A percentile compares a stretch with the other conserved stretches of the same genome.
These are phyloP conservation scores for Apis laboriosa DNA, from an alignment of 1,140 invertebrate genomes.

Conservation along the genomic window DNA sequence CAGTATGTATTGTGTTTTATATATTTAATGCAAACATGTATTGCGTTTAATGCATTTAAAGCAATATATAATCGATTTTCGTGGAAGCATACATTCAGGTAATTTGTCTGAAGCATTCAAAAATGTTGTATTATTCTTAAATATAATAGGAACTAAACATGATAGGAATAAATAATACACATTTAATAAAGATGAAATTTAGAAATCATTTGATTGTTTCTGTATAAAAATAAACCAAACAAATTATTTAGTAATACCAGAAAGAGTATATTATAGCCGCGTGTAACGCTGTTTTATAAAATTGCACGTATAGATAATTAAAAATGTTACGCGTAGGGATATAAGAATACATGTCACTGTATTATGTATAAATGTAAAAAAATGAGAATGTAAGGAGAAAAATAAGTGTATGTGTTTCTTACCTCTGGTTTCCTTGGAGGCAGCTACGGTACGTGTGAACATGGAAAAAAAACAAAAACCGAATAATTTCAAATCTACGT, in stretches of 20 bases:
- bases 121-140: not conserved
- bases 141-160: not conserved
- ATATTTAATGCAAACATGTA: slow-evolving; percentile 38
- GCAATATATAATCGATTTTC: slow-evolving; percentile 35
- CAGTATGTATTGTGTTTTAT: not conserved
- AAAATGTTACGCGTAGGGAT: slow-evolving; percentile 22
- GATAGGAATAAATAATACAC: not conserved
- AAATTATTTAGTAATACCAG: not conserved
- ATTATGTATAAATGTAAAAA: slow-evolving; percentile 25
- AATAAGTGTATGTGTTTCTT: slow-evolving; percentile 77
- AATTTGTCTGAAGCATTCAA: slow-evolving; percentile 35
- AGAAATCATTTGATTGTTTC: not conserved
- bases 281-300: slow-evolving; percentile 19
- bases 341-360: slow-evolving; percentile 25
- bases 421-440: slow-evolving; percentile 92
- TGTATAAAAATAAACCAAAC: slow-evolving; percentile 16
- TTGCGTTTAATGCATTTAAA: slow-evolving; percentile 50
- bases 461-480: slow-evolving; percentile 81
- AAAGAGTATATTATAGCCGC: not conserved
- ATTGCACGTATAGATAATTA: not conserved
- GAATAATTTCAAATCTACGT: slow-evolving; percentile 76
- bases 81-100: slow-evolving; percentile 34
- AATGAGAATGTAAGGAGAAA: slow-evolving; percentile 48
- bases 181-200: not conserved
- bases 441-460: slow-evolving; percentile 85